These are phyloP conservation scores for Drosophila aff. DNA, from an alignment of 1,140 invertebrate species.

Conservation along the genomic window DNA sequence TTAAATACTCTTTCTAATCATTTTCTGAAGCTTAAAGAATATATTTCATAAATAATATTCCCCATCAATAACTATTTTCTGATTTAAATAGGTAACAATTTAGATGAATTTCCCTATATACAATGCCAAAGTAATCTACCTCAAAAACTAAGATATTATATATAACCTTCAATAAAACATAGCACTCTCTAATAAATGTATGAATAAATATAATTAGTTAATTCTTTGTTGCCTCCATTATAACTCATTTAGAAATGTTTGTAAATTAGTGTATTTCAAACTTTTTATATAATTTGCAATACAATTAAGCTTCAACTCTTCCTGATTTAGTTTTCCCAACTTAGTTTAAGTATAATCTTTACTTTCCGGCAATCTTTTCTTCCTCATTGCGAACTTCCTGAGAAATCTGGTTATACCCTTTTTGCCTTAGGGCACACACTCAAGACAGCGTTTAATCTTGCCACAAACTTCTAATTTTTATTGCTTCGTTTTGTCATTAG, in stretches of 20 bases:
- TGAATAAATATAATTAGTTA: not conserved
- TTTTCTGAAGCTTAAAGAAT: not conserved
- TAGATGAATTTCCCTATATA: not conserved
- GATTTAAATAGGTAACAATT: not conserved
- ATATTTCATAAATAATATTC: not conserved
- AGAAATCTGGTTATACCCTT: conserved; percentile 14
- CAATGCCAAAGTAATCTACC: not conserved
- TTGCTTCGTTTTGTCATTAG: conserved; percentile 67
- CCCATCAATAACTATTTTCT: no score
- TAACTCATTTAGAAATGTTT: not conserved
- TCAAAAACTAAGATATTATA: not conserved
- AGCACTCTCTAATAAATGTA: not conserved
- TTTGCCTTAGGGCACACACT: conserved; percentile 28
- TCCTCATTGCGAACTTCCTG: conserved; percentile 16
- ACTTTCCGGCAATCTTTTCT: conserved; percentile 1
- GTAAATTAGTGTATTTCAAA: not conserved
- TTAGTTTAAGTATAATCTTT: conserved; percentile 2
- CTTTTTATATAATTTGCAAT: not conserved
- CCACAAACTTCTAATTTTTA: conserved; percentile 77
- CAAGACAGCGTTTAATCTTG: conserved; percentile 69
- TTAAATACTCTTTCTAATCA: not conserved
- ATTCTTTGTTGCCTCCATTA: not conserved
- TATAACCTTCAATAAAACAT: not conserved
- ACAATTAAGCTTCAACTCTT: not conserved
- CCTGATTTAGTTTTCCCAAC: conserved; percentile 20